A percentile compares a stretch with the other conserved stretches of the same genome.
Conservation (phyloP, 2,113 vertebrate genomes). For the human region DNA sequence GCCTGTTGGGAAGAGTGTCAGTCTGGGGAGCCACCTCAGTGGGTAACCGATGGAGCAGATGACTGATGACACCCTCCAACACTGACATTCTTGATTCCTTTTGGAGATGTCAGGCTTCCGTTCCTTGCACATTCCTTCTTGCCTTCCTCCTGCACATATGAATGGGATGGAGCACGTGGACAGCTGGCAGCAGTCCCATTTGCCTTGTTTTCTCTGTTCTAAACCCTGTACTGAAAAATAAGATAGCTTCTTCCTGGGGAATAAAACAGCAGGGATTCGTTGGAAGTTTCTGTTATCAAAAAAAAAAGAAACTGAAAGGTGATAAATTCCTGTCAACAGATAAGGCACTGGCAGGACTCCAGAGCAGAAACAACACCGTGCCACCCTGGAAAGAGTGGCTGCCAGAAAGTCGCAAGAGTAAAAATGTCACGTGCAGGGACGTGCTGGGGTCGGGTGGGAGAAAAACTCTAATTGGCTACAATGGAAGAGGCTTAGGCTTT, state of each 20-base stretch:
- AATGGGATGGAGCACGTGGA: background rate
- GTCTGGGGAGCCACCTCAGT: accelerated
- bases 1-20: background rate
- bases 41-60: background rate
- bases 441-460: accelerated
- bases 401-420: background rate
- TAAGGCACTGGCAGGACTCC: background rate
- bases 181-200: background rate
- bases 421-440: background rate
- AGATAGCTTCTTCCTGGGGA: background rate
- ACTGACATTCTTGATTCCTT: background rate
- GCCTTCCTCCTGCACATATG: accelerated
- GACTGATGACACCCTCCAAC: accelerated
- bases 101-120: background rate
- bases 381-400: background rate
- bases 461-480: background rate
- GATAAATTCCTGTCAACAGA: background rate
- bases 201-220: constrained; percentile 32
- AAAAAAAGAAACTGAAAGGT: constrained; percentile 29
- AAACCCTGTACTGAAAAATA: constrained; percentile 39
- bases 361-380: background rate
- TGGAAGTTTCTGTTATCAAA: background rate
- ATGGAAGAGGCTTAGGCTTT: background rate
- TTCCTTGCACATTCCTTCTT: background rate
- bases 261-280: background rate